Evolutionary conservation across 2,888 invertebrate species (phyloP), one percentile per base, ranked within the genome.

Genomic region (Allygus modestus): DNA sequence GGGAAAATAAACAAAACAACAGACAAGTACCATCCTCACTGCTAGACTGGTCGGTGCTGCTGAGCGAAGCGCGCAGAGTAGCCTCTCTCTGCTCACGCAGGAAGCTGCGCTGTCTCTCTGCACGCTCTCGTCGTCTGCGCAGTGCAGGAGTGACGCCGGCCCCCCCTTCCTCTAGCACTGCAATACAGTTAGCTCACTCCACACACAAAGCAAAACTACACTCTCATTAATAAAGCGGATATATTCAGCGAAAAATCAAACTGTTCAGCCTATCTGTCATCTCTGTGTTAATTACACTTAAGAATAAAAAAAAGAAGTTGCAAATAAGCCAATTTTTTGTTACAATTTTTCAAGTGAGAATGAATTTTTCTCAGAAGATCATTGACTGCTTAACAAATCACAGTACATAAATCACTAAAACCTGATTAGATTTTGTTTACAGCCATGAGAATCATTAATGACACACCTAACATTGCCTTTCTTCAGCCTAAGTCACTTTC

Each of bases 131-230:
- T 85, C 97, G 92, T 88, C 96, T 93, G 88, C 95, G 93, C 86
- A 97, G 91, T 82, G 96, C 96, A 69, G 97, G 95, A 37, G 95
- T 97, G 37, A 97, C 94, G 88, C 96, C 97, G 89, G 94, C 95
- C 88, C 94, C 94, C 88, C 82, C 83, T 41, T 69, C 88, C 87
- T 85, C 88, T 73, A 58, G 28, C 81, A 82, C 82, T 65, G 43
- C 61, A 82, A 69, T n/a, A 81, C 54, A 58, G 82, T 84, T 82
- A 86, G 81, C 71, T 77, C 82, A 84, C 84, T 54, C 82, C 79
- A 84, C 84, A 81, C 83, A 81, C n/a, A n/a, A n/a, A 81, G 51
- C 54, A 31, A 75, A 81, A 65, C 28, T 9, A 5, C 28, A 65
- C 65, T 58, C 58, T 28, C 31, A 31, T 65, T 84, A 61, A 46